These are phyloP conservation scores for Elysia chlorotica DNA, from an alignment of 1,140 invertebrate species.

Conservation along the genomic window DNA sequence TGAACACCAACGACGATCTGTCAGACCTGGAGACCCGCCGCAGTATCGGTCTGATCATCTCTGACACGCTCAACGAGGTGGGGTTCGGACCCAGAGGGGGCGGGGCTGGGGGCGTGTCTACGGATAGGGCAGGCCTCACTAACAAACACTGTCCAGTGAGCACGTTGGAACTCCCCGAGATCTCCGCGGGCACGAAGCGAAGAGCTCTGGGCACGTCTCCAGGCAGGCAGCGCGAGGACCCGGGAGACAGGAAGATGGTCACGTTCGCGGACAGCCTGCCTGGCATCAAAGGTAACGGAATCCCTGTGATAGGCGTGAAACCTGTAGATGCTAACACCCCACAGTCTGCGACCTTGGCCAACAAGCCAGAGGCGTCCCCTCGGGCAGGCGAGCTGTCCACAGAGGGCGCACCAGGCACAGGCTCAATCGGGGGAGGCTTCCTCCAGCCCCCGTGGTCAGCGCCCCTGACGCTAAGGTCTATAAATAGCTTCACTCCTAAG, in stretches of 20 bases:
- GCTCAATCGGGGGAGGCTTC: neutral
- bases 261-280: slow-evolving; percentile 13
- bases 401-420: neutral
- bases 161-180: neutral
- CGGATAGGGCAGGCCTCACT: neutral
- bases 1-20: slow-evolving; percentile 8
- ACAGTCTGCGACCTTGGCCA: neutral
- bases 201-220: neutral
- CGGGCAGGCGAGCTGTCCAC: neutral
- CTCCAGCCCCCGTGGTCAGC: slow-evolving; percentile 14
- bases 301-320: neutral
- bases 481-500: slow-evolving; percentile 3
- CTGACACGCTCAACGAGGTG: neutral
- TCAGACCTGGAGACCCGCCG: slow-evolving; percentile 4
- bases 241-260: slow-evolving; percentile 4
- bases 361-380: neutral
- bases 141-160: neutral
- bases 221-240: neutral
- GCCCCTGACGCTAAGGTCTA: slow-evolving; percentile 7
- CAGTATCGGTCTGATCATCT: neutral
- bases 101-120: too few relatives aligned
- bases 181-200: neutral
- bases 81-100: neutral
- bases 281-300: slow-evolving; percentile 15
- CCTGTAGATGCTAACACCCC: neutral